Evolutionary conservation across 2,113 vertebrate genomes (phyloP), one percentile per base, ranked within the genome.

Genomic region (Onychostruthus taczanowskii): DNA sequence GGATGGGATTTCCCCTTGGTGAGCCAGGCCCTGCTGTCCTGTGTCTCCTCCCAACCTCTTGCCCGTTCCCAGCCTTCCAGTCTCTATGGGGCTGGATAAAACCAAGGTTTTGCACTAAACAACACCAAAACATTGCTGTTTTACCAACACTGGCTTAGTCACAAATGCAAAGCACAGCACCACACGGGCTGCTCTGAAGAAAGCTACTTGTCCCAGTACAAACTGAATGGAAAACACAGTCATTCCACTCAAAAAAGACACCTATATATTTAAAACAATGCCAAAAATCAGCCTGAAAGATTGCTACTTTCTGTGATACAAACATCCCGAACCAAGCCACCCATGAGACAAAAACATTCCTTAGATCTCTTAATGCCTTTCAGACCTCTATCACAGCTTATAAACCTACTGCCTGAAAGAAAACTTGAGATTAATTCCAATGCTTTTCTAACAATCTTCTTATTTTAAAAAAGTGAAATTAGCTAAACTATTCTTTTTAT

Each of bases 121-220:
- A 49, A 18, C 43, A 80, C 10, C 7, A 2, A 39, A 47, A 17
- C 30, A 21, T 8, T 0, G 0, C 6, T 9, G 9, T 27, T 16
- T 47, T 33, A 59, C 9, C 68, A 21, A 4, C 7, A 10, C 7
- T 33, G 58, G 3, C 30, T 58, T 17, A 73, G 7, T 9, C 50
- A 33, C 21, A 74, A 47, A 82, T 0, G 1, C 23, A 33, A 69
- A 78, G 17, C 55, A 43, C 59, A 69, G 27, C 0, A 0, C 27
- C 5, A 13, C 4, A 16, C 0, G 0, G 14, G 46, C 41, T 70
- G 37, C 64, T 53, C 7, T 28, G 14, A 22, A 50, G 8, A 30
- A 79, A 75, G 17, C 20, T 62, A 17, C 24, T 33, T n/a, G 11
- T 46, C 11, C 13, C 21, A 47, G 11, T 1, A 55, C 6, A 84